Evolutionary conservation across 2,888 invertebrate genomes (phyloP).

Genomic region (Calliphora vomitoria): DNA sequence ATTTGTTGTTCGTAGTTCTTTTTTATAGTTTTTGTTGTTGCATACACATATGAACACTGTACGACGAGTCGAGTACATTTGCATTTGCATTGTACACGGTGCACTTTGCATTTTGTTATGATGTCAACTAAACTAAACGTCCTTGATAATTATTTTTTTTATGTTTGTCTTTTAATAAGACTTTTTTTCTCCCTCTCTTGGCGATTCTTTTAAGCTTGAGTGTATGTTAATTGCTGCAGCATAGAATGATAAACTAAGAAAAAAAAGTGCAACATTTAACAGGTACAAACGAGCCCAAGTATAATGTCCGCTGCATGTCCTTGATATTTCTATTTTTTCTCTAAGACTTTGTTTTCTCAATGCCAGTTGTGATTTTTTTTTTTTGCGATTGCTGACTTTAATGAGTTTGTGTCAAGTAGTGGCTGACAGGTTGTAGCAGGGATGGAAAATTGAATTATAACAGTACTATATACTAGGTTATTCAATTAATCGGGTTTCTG

Average conservation of each 20-base stretch:
- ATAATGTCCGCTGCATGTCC: conserved; percentile 47
- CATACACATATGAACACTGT: background rate
- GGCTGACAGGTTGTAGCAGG: background rate
- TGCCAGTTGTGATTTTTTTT: conserved; percentile 18
- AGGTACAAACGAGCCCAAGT: conserved; percentile 25
- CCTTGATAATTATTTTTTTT: conserved; percentile 69
- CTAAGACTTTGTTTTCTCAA: conserved; percentile 34
- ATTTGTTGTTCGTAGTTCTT: background rate
- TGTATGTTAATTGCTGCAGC: conserved; percentile 45
- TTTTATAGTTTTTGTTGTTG: conserved; percentile 18
- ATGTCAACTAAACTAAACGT: conserved; percentile 67
- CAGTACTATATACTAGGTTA: too few relatives aligned
- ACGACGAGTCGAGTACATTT: conserved; percentile 9
- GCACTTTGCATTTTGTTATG: conserved; percentile 63
- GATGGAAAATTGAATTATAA: background rate
- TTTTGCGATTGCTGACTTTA: background rate
- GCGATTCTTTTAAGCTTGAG: background rate
- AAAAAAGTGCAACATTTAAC: conserved; percentile 38
- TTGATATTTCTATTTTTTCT: conserved; percentile 56
- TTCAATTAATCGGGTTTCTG: too few relatives aligned
- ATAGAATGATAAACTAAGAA: conserved; percentile 16
- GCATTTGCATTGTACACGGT: conserved; percentile 35
- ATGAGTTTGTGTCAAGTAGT: background rate
- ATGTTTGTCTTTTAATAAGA: conserved; percentile 32
- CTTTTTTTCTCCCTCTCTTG: conserved; percentile 4